Conservation (phyloP, 2,797 vertebrate genomes). For the Lepilemur ruficaudatus region DNA sequence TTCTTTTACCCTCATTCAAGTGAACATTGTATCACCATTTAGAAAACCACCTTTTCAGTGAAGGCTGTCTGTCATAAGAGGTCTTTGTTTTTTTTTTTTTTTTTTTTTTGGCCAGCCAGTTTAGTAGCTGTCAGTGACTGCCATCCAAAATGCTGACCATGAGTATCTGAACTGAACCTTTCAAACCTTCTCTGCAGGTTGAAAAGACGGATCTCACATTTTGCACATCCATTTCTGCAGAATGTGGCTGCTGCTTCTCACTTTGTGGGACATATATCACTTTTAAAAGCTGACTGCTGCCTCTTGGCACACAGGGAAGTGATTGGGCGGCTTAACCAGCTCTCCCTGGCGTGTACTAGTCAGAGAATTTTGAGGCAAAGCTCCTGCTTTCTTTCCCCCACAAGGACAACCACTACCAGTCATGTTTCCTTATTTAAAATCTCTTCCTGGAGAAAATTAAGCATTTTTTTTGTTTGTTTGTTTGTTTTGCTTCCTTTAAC, state of each 20-base stretch:
- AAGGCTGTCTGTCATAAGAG: neutral
- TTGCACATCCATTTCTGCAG: neutral
- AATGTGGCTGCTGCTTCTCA: constrained; percentile 62
- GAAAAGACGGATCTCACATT: constrained; percentile 4
- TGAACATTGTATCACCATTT: neutral
- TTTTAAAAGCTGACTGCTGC: neutral
- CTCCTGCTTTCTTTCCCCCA: neutral
- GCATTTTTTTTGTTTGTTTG: constrained; percentile 8
- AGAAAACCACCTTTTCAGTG: neutral
- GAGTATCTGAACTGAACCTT: constrained; percentile 26
- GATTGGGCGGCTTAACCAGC: neutral
- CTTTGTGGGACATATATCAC: neutral
- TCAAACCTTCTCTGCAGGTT: constrained; percentile 33
- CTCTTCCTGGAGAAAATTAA: neutral
- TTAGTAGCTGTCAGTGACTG: neutral
- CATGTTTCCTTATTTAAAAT: neutral
- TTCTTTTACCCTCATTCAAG: neutral
- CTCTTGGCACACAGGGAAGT: neutral
- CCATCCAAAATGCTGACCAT: constrained; percentile 38
- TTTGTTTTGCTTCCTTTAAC: constrained; percentile 15
- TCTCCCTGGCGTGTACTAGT: neutral
- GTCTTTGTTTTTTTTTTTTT: neutral
- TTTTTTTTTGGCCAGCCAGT: neutral
- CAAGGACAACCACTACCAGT: fast-evolving
- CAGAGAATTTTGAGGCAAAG: neutral